Conservation (phyloP, 2,888 invertebrate genomes). For the Eumerus sabulonum region DNA sequence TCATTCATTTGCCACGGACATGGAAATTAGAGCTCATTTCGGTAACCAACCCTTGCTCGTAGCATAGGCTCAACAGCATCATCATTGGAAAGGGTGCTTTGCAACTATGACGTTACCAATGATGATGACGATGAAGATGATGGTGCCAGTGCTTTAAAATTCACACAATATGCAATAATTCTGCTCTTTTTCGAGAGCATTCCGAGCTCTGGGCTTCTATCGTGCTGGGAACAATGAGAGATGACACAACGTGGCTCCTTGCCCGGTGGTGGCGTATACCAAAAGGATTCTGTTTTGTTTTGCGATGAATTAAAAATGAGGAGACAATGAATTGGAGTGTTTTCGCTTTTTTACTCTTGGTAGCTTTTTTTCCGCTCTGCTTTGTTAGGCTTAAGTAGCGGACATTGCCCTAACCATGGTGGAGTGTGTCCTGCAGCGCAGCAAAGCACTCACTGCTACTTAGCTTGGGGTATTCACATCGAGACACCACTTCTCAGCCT, state of each 20-base stretch:
- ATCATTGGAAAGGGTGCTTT: no score
- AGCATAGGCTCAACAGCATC: conserved; percentile 9
- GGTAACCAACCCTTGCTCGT: conserved; percentile 43
- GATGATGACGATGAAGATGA: conserved; percentile 30
- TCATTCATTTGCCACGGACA: conserved; percentile 61
- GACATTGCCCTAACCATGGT: conserved; percentile 59
- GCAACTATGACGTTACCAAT: conserved; percentile 34
- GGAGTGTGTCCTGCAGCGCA: conserved; percentile 24
- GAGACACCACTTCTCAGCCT: conserved; percentile 1
- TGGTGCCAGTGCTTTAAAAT: conserved; percentile 47
- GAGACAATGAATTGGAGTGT: conserved; percentile 60
- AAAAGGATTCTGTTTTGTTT: conserved; percentile 65
- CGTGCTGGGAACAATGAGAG: no score
- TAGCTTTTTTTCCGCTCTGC: conserved; percentile 1
- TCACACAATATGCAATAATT: conserved; percentile 63
- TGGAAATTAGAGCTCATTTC: conserved; percentile 65
- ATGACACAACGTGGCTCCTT: conserved; percentile 38
- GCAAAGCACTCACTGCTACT: conserved; percentile 34
- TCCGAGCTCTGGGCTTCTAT: neutral
- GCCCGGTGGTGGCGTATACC: conserved; percentile 30
- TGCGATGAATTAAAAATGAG: conserved; percentile 66
- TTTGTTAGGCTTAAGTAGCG: conserved; percentile 13
- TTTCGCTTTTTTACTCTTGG: conserved; percentile 38
- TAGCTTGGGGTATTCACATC: conserved; percentile 47
- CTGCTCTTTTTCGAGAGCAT: conserved; percentile 48